These are phyloP conservation scores for Gymnothorax reevesii DNA, from an alignment of 2,797 vertebrate species.

Conservation along the genomic window DNA sequence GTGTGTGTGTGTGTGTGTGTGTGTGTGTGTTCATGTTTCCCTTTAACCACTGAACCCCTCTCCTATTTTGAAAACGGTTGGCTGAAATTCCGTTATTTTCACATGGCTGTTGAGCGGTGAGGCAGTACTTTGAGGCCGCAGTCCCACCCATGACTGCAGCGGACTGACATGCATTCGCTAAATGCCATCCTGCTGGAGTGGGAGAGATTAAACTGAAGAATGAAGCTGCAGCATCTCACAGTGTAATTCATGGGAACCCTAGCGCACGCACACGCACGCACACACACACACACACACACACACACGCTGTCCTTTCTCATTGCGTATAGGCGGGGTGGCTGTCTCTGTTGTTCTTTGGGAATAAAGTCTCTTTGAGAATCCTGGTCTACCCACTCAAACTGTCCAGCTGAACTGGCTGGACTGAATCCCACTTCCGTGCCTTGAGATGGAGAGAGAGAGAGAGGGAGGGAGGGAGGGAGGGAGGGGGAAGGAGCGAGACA, in stretches of 20 bases:
- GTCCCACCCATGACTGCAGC: not conserved
- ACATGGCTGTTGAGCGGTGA: not conserved
- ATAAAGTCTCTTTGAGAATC: slow-evolving; percentile 13
- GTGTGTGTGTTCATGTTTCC: not conserved
- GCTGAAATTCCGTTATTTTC: not conserved
- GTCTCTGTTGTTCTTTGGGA: slow-evolving; percentile 20
- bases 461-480: not conserved
- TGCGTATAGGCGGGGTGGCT: not conserved
- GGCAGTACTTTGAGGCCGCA: not conserved
- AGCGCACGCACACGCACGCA: not conserved
- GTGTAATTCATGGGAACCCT: not conserved
- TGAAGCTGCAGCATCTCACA: not conserved
- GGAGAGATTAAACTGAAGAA: not conserved
- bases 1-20: not conserved
- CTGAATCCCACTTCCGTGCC: slow-evolving; percentile 14
- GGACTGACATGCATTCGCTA: not conserved
- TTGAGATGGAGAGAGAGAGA: not conserved
- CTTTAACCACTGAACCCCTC: not conserved
- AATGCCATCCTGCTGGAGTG: not conserved
- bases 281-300: too few species aligned
- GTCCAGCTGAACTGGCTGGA: slow-evolving; percentile 14
- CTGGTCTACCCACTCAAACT: not conserved
- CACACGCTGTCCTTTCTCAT: not conserved
- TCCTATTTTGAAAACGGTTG: not conserved
- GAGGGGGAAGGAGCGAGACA: not conserved